Conservation (phyloP, 2,888 invertebrate species). For the Drosophila phalerata region DNA sequence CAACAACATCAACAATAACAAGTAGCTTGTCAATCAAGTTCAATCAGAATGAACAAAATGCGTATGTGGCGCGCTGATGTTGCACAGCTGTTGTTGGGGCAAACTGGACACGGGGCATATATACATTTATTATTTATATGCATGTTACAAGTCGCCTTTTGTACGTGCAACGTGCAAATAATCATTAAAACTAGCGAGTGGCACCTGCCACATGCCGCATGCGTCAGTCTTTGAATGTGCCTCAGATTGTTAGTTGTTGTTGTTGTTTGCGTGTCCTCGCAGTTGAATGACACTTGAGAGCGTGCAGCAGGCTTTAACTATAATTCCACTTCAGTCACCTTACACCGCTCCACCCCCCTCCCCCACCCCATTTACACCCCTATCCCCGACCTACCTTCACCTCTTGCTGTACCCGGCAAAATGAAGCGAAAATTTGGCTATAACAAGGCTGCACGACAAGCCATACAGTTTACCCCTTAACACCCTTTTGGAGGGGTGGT, state of each 20-base stretch:
- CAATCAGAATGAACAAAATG: slow-evolving; percentile 37
- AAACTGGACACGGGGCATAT: neutral
- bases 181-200: slow-evolving; percentile 75
- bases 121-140: slow-evolving; percentile 74
- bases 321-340: slow-evolving; percentile 18
- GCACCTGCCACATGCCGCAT: slow-evolving; percentile 19
- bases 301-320: slow-evolving; percentile 16
- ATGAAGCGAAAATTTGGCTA: slow-evolving; percentile 42
- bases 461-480: neutral
- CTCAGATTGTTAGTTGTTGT: slow-evolving; percentile 8
- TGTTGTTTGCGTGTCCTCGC: slow-evolving; percentile 65
- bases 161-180: slow-evolving; percentile 73
- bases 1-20: slow-evolving; percentile 7
- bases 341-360: neutral
- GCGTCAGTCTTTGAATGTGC: slow-evolving; percentile 7
- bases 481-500: neutral
- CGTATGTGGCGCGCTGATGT: slow-evolving; percentile 16
- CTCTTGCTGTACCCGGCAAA: slow-evolving; percentile 30
- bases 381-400: neutral
- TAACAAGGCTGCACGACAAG: slow-evolving; percentile 27
- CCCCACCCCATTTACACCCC: neutral
- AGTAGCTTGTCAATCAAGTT: slow-evolving; percentile 59
- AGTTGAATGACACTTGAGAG: slow-evolving; percentile 76
- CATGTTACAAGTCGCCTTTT: slow-evolving; percentile 45
- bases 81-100: slow-evolving; percentile 21